These are phyloP conservation scores for Collichthys lucidus DNA, from an alignment of 2,113 vertebrate species.

Conservation along the genomic window DNA sequence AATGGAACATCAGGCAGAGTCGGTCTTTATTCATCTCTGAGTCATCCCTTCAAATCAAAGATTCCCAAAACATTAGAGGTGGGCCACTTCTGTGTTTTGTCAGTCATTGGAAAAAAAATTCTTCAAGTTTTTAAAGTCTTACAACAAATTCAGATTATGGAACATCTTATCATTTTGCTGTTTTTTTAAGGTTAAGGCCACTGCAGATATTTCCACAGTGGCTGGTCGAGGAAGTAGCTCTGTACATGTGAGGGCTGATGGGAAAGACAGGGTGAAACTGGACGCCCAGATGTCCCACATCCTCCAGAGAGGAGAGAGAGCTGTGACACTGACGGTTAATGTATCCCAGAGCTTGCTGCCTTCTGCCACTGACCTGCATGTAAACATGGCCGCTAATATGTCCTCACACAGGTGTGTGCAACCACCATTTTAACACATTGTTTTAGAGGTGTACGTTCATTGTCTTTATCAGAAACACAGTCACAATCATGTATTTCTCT, in stretches of 20 bases:
- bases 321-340: constrained; percentile 66
- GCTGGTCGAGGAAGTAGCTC: constrained; percentile 73
- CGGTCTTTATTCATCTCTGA: constrained; percentile 72
- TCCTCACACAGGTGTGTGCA: constrained; percentile 83
- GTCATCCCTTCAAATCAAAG: constrained; percentile 73
- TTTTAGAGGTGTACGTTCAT: background rate
- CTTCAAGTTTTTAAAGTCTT: background rate
- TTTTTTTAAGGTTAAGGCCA: constrained; percentile 79
- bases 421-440: background rate
- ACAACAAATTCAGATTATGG: background rate
- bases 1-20: constrained; percentile 73
- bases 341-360: constrained; percentile 82
- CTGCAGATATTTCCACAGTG: constrained; percentile 52
- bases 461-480: background rate
- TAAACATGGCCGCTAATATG: constrained; percentile 82
- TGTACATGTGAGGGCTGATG: constrained; percentile 75
- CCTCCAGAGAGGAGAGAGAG: constrained; percentile 51
- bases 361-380: constrained; percentile 59
- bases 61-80: constrained; percentile 81
- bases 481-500: background rate
- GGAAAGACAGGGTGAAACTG: constrained; percentile 76
- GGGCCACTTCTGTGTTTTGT: background rate
- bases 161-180: background rate
- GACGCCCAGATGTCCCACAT: constrained; percentile 74
- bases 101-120: background rate